Evolutionary conservation across 2,113 vertebrate species (phyloP), one percentile per base, ranked within the genome.

Genomic region (Terrapene triunguis): DNA sequence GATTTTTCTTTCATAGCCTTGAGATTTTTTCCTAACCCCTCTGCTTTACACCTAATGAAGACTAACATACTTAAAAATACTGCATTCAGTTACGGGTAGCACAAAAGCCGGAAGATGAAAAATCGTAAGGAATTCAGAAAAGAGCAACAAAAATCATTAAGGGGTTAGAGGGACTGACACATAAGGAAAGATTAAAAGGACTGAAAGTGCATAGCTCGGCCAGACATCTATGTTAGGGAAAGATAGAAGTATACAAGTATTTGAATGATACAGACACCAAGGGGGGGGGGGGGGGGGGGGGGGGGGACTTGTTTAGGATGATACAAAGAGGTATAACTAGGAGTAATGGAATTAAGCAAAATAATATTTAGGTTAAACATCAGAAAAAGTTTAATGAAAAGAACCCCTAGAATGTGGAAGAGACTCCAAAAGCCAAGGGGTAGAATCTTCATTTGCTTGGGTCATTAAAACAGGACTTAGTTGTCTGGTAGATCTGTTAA

Each of bases 21-120:
- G 92, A 92, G 96, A 95, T 96, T 96, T 76, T 76, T 96, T 93
- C 95, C 87, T 29, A 10, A 87, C 95, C 88, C 93, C 96, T 94
- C 96, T 96, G 93, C 95, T 96, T 97, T 76, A 24, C 96, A 97
- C 95, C 96, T 97, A 96, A 87, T 57, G 74, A 38, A 95, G 27
- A 59, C 87, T 24, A 29, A 57, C 0, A 11, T 38, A 4, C 92
- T 57, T 65, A 44, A 11, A 65, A 91, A 85, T 27, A 85, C 27
- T 78, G 24, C 22, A 78, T 78, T 78, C 7, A 6, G 42, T 54
- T 85, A 94, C 95, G 95, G 32, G 88, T 50, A 96, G 78, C 65
- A 65, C 21, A 78, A 87, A 96, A 93, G 4, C 65, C 9, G 4
- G 55, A 69, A 88, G 90, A 59, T 92, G 84, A 94, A 81, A 96